Evolutionary conservation across 2,888 invertebrate species (phyloP), one percentile per base, ranked within the genome.

Genomic region (Sympetrum striolatum): DNA sequence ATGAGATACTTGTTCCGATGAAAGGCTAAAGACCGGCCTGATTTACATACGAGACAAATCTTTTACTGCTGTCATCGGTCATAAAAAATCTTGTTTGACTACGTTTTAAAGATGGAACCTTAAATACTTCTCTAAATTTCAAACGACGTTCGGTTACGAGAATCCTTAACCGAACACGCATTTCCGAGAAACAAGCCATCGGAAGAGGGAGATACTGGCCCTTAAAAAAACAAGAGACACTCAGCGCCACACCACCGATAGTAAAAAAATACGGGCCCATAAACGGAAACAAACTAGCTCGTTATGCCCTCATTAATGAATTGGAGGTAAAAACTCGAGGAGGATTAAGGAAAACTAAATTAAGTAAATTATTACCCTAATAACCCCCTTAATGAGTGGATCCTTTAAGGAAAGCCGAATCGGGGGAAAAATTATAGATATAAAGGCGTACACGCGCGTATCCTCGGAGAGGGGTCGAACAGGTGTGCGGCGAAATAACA

Each of bases 251-350:
- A 44, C 48, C 58, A 86, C 60, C 37, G 86, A 86, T 86, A 64
- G 64, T 86, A 86, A 86, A 86, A 82, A 82, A 86, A 86, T 37
- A 86, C 58, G 37, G 58, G 35, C 81, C 37, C 86, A 10, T 86
- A 86, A 60, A 60, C n/a, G 86, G 60, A 86, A 86, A 58, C 58
- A 86, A 86, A 86, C 60, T 60, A 37, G 37, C 86, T 86, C 86
- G 60, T 86, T 86, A 86, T 86, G 37, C 37, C n/a, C 37, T 37
- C 86, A 37, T 60, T 86, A 86, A 86, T 86, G 86, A 86, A 86
- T 86, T 86, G 35, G 64, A 86, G 58, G 58, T 37, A 86, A 86
- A 60, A 86, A 60, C 31, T 48, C 0, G 6, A 82, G 15, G 48
- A 8, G 86, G n/a, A 60, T 37, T 60, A 35, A 64, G 60, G 86